phyloP scores from a whole-genome alignment of 2,113 vertebrate species.

The Zapornia atra region DNA sequence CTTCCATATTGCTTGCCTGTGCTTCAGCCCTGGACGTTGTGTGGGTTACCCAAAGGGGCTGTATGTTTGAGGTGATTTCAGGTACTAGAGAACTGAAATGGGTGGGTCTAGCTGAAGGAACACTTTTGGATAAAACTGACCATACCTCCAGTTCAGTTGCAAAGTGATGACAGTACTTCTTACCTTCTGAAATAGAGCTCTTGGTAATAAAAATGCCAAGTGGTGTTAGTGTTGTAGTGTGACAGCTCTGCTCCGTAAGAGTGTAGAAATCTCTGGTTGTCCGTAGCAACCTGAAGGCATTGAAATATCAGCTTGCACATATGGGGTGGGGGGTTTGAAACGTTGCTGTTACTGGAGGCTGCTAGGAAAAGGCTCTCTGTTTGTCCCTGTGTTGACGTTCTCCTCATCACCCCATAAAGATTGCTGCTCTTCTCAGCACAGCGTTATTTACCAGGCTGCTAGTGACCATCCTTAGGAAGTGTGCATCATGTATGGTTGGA shows the following conservation, averaged over 20 bases:
- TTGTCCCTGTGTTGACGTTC: background rate
- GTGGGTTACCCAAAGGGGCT: background rate
- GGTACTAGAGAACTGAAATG: background rate
- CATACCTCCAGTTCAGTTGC: fast-evolving
- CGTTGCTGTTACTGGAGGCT: background rate
- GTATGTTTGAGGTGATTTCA: background rate
- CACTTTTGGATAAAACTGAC: fast-evolving
- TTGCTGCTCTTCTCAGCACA: background rate
- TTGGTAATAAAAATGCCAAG: background rate
- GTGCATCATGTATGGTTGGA: fast-evolving
- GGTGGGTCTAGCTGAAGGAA: background rate
- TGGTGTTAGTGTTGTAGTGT: background rate
- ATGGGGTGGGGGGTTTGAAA: background rate
- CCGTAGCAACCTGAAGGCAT: slow-evolving; percentile 45
- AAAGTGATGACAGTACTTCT: background rate
- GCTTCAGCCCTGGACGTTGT: background rate
- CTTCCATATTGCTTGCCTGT: background rate
- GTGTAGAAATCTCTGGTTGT: slow-evolving; percentile 22
- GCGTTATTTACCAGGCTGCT: background rate
- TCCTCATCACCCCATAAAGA: background rate
- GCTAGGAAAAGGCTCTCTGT: background rate
- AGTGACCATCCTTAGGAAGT: background rate
- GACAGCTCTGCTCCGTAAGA: background rate
- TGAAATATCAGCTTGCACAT: background rate
- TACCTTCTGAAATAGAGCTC: background rate